Base-by-base conservation (phyloP, 1,140 invertebrate species). In the Anoplophora glabripennis region DNA sequence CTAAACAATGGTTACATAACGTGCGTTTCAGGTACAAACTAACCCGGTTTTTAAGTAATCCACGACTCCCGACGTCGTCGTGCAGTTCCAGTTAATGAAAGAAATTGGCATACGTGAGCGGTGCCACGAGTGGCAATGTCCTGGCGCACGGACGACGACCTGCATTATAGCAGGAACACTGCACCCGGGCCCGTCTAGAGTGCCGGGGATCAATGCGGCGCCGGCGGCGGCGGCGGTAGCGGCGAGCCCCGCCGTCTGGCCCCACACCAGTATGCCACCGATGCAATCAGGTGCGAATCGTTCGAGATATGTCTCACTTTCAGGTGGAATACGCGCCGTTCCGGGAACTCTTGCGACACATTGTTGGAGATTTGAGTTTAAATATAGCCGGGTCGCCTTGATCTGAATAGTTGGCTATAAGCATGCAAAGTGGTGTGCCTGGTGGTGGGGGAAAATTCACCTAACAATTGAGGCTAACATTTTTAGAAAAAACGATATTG, bases 71-170 rank as follows among this genome's bases (percentile, higher is more conserved):
- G 21, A 28, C 21, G 5, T 28, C 21, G 21, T n/a, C n/a, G n/a
- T n/a, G n/a, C 21, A 28, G 21, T 5, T 28, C 21, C 21, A 28
- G 2, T 28, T 28, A 28, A 28, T 5, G 21, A 28, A 28, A 28
- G 21, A 28, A 28, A 28, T 3, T 28, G 21, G 21, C 21, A 28
- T 28, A 28, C 21, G 21, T 28, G 21, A 28, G 21, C 21, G 21
- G 21, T 28, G 21, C 21, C 21, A 28, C 21, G 21, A 57, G 28
- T 57, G 54, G 53, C 63, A 64, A 64, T 54, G 58, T 57, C 63
- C 62, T 60, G 62, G 52, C 42, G 44, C 46, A 64, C 57, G 62
- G 57, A 55, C 62, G 62, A 54, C 62, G 62, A 64, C 62, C 63
- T 64, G 57, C 63, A 64, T 47, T 52, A 47, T 5, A 28, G 44